These are phyloP conservation scores for Heterocephalus glaber DNA, from an alignment of 2,113 vertebrate genomes.

Conservation along the genomic window DNA sequence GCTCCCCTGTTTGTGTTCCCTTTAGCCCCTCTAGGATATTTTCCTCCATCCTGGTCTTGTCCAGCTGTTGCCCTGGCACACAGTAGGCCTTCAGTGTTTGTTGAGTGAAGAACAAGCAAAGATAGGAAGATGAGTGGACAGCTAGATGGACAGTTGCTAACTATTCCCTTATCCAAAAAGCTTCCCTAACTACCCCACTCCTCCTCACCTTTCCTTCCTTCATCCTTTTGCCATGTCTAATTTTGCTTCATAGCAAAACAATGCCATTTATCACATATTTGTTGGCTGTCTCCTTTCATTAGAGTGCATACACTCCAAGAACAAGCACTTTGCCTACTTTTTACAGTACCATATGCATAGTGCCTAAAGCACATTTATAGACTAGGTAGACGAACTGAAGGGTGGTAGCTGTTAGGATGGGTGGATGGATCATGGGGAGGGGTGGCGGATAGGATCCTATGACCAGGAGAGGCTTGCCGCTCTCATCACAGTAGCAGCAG, in stretches of 20 bases:
- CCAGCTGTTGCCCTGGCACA: neutral
- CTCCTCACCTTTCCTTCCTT: no score
- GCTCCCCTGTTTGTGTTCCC: neutral
- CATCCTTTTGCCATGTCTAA: neutral
- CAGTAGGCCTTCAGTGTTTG: neutral
- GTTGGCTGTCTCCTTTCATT: neutral
- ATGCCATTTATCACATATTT: neutral
- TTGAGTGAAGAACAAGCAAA: neutral
- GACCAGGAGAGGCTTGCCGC: neutral
- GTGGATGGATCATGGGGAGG: no score
- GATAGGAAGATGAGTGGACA: neutral
- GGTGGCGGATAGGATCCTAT: neutral
- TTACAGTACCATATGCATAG: neutral
- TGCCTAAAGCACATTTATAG: neutral
- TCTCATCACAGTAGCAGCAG: neutral
- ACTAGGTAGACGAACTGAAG: neutral
- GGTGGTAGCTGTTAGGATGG: no score
- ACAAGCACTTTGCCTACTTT: neutral
- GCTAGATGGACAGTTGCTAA: neutral
- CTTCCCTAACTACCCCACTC: neutral
- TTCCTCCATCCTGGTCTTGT: neutral
- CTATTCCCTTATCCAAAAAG: neutral
- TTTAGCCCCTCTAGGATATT: neutral
- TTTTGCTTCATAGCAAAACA: neutral
- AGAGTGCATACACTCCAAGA: neutral